phyloP scores from a whole-genome alignment of 2,888 invertebrate species.

The Netelia melanura region DNA sequence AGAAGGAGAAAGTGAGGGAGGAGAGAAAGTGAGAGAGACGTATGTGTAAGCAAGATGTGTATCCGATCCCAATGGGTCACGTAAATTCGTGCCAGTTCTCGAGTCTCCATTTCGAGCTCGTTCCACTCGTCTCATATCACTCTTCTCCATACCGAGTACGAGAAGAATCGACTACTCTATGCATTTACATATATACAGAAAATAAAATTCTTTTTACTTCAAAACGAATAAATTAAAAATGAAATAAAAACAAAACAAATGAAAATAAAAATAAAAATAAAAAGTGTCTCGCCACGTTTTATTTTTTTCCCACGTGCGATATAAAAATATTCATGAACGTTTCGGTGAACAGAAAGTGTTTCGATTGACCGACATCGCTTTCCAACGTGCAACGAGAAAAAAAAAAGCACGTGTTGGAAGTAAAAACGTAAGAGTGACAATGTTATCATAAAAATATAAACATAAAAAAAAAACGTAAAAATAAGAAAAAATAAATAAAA shows the following conservation, averaged over 20 bases:
- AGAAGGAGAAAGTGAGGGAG: background rate
- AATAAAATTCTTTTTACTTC: conserved; percentile 1
- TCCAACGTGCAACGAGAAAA: background rate
- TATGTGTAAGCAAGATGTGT: conserved; percentile 49
- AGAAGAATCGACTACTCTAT: conserved; percentile 16
- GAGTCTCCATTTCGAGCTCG: conserved; percentile 5
- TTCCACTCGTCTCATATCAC: conserved; percentile 17
- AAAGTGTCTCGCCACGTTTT: background rate
- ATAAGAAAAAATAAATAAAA: background rate
- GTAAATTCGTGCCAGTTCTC: conserved; percentile 52
- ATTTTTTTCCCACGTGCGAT: background rate
- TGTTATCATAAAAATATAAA: background rate
- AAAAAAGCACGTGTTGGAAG: conserved; percentile 7
- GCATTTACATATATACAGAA: background rate
- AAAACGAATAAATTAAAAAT: background rate
- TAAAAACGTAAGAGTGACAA: background rate
- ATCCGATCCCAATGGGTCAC: conserved; percentile 55
- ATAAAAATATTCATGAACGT: conserved; percentile 36
- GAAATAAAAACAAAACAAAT: conserved; percentile 10
- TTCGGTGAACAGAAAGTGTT: conserved; percentile 10
- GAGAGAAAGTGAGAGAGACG: conserved; percentile 1
- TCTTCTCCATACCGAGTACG: conserved; percentile 1
- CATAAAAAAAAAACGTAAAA: background rate
- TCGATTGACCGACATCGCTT: conserved; percentile 27
- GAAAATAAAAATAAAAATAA: background rate